Evolutionary conservation across 2,797 vertebrate species (phyloP), one percentile per base, ranked within the genome.

Genomic region (Tokudaia muenninki): DNA sequence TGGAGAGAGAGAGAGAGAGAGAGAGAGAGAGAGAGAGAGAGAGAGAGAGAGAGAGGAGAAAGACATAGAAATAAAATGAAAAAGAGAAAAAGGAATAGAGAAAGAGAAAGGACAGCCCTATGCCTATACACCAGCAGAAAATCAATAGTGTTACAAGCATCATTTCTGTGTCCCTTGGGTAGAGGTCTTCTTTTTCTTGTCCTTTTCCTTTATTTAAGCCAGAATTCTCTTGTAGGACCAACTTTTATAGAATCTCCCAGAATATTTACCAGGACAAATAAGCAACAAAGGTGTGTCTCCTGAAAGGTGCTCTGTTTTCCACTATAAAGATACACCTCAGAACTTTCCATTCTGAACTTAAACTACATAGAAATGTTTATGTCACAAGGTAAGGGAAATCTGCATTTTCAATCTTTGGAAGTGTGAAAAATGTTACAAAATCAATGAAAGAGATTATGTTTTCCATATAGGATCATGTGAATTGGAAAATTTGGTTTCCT

Each of bases 391-490:
- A 59, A 65, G 41, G 78, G n/a, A 89, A 95, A 91, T 50, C 81
- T 88, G 47, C 17, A 55, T 87, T 95, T 95, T 93, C 81, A 72
- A n/a, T 93, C 83, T 79, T 70, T 31, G 57, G 16, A 94, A 22
- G 9, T 92, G 47, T 91, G 52, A 93, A 90, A 72, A 81, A 67
- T 3, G 37, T 26, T 6, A 78, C 1, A 31, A 80, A 94, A 87
- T 82, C 37, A 19, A 41, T 67, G 34, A 22, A 78, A 79, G 14
- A 65, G 14, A 24, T 91, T 82, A 5, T 88, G 55, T 37, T 90
- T 65, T 75, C 22, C 41, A 57, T 29, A 70, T 75, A 94, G 26
- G 31, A 83, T 21, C 2, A 12, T 9, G 57, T 44, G 52, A 78
- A 22, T 77, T 86, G 37, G 79, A 41, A 92, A 63, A 63, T 83